Percentiles rank a stretch among this genome's conserved stretches.
Evolutionary conservation across 1,140 invertebrate genomes (phyloP).

Genomic region (Papilio polyxenes): DNA sequence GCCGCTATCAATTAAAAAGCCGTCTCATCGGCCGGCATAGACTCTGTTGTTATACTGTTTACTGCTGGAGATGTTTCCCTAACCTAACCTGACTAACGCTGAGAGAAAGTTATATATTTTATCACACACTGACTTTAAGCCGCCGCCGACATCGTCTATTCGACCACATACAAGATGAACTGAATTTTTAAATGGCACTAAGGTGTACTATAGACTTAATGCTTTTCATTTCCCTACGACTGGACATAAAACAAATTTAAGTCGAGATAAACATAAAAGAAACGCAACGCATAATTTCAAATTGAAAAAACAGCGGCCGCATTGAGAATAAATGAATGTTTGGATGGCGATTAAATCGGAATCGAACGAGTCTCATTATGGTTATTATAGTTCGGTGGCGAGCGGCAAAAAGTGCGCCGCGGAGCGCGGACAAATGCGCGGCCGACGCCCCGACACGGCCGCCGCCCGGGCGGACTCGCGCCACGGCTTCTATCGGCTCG

Average conservation of each 20-base stretch:
- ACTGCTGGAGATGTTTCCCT: too few relatives aligned
- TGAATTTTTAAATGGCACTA: too few relatives aligned
- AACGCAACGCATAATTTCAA: neutral
- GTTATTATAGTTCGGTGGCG: constrained; percentile 37
- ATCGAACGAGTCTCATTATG: constrained; percentile 38
- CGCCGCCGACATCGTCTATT: too few relatives aligned
- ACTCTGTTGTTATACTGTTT: too few relatives aligned
- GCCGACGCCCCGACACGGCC: neutral
- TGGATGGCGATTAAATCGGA: constrained; percentile 35
- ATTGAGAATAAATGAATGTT: constrained; percentile 36
- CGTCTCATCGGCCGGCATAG: too few relatives aligned
- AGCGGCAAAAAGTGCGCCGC: constrained; percentile 22
- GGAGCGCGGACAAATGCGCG: constrained; percentile 2
- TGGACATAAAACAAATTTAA: constrained; percentile 13
- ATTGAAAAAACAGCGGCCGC: constrained; percentile 5
- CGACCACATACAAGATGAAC: too few relatives aligned
- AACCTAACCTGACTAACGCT: too few relatives aligned
- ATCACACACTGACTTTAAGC: too few relatives aligned
- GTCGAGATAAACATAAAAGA: neutral
- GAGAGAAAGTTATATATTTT: too few relatives aligned
- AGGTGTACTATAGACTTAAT: too few relatives aligned
- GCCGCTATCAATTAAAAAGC: constrained; percentile 16
- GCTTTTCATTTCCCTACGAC: neutral
- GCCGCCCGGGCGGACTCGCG: neutral
- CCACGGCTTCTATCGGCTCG: neutral